Conservation (phyloP, 1,140 invertebrate genomes). For the Chlorops oryzae region DNA sequence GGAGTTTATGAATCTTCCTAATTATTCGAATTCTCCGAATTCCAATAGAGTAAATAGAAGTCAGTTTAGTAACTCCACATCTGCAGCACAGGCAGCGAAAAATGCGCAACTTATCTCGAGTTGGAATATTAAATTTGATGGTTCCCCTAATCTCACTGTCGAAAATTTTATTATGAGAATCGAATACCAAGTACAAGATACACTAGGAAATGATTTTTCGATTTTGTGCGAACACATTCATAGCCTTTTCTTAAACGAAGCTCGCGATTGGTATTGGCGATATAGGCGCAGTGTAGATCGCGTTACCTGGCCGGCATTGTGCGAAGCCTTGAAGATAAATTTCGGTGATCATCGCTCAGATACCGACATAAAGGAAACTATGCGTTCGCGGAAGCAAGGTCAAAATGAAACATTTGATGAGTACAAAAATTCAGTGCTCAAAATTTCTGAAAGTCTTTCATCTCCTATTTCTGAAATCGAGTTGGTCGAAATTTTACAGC, state of each 20-base stretch:
- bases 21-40: no score
- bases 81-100: not conserved
- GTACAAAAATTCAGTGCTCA: not conserved
- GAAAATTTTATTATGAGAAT: slow-evolving; percentile 2
- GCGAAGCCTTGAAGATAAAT: not conserved
- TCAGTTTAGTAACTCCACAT: no score
- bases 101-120: not conserved
- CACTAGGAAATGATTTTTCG: not conserved
- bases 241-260: not conserved
- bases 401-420: not conserved
- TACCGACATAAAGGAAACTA: not conserved
- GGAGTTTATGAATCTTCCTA: no score
- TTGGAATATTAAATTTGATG: slow-evolving; percentile 2
- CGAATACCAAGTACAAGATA: not conserved
- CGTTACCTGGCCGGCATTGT: not conserved
- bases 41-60: no score
- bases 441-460: not conserved
- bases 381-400: not conserved
- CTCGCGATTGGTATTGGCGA: slow-evolving; percentile 4
- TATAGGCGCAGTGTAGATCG: not conserved
- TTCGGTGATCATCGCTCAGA: not conserved
- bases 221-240: not conserved
- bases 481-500: not conserved
- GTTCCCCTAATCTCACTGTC: not conserved
- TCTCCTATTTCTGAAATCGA: not conserved